Percentiles rank a stretch among this genome's conserved stretches.
These are phyloP conservation scores for Xestia xanthographa DNA, from an alignment of 2,888 invertebrate genomes.

Conservation along the genomic window DNA sequence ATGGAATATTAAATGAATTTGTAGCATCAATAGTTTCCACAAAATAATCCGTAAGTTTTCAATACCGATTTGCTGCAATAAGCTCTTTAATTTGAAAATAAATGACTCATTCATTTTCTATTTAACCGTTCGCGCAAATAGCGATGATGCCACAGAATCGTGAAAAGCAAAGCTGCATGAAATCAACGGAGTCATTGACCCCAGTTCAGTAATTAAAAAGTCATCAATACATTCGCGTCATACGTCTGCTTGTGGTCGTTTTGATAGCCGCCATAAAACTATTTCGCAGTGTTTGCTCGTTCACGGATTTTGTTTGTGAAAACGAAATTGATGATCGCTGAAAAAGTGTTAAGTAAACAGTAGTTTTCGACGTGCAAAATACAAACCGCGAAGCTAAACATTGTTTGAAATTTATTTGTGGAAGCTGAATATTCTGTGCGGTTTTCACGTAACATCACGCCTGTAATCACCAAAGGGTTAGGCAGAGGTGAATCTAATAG, in stretches of 20 bases:
- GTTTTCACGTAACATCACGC: not conserved
- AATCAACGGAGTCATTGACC: slow-evolving; percentile 67
- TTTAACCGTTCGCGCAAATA: slow-evolving; percentile 20
- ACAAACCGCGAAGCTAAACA: slow-evolving; percentile 29
- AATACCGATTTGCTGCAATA: not conserved
- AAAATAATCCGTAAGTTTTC: slow-evolving; percentile 6
- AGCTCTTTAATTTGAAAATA: slow-evolving; percentile 23
- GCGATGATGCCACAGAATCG: slow-evolving; percentile 41
- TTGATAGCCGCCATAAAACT: slow-evolving; percentile 76
- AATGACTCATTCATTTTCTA: slow-evolving; percentile 26
- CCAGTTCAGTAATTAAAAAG: slow-evolving; percentile 79
- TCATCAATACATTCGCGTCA: slow-evolving; percentile 77
- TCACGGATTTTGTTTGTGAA: slow-evolving; percentile 64
- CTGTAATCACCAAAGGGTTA: too few relatives aligned
- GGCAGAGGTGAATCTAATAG: too few relatives aligned
- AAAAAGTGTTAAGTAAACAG: slow-evolving; percentile 52
- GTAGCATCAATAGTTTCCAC: not conserved
- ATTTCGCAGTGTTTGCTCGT: slow-evolving; percentile 72
- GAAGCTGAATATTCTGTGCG: slow-evolving; percentile 1
- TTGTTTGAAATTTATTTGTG: slow-evolving; percentile 23
- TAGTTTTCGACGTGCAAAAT: slow-evolving; percentile 23
- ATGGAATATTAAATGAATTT: slow-evolving; percentile 1
- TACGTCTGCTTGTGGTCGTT: slow-evolving; percentile 75
- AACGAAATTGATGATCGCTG: slow-evolving; percentile 67
- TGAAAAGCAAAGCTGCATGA: slow-evolving; percentile 38